These are phyloP conservation scores for Chaetodon trifasciatus DNA, from an alignment of 2,797 vertebrate species.

Conservation along the genomic window DNA sequence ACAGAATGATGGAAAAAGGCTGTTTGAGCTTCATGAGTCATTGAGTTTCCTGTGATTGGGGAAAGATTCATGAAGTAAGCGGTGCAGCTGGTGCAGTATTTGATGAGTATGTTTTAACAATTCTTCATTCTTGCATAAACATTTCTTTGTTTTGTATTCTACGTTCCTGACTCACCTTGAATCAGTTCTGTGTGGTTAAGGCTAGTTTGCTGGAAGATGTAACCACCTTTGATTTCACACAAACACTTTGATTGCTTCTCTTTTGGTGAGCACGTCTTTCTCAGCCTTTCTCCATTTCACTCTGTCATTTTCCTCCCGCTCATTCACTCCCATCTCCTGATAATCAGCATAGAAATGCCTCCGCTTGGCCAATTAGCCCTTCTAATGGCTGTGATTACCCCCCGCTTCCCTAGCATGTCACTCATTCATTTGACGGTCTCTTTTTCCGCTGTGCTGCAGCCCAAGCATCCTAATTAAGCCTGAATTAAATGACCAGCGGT, in stretches of 20 bases:
- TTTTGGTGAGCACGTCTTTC: conserved; percentile 6
- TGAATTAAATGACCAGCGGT: conserved; percentile 75
- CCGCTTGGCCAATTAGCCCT: conserved; percentile 75
- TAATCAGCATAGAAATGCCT: conserved; percentile 71
- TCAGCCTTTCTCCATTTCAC: conserved; percentile 24
- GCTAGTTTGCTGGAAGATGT: background rate
- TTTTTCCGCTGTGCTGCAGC: conserved; percentile 66
- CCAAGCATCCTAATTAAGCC: conserved; percentile 73
- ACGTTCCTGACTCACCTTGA: background rate
- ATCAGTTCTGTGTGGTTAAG: conserved; percentile 1
- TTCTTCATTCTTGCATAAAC: background rate
- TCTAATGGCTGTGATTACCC: conserved; percentile 74
- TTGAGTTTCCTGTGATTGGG: background rate
- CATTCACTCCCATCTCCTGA: conserved; percentile 44
- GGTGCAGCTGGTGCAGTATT: conserved; percentile 28
- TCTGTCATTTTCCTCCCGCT: conserved; percentile 13
- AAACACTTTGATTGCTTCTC: conserved; percentile 35
- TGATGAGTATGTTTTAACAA: background rate
- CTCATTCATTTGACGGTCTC: conserved; percentile 66
- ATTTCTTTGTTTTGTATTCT: conserved; percentile 4
- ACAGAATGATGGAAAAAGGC: background rate
- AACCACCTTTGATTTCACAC: conserved; percentile 34
- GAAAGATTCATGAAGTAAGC: conserved; percentile 5
- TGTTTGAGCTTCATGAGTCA: background rate
- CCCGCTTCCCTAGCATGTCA: conserved; percentile 65